These are phyloP conservation scores for Astreopora myriophthalma DNA, from an alignment of 64 coral and sea anemone species.

Conservation along the genomic window DNA sequence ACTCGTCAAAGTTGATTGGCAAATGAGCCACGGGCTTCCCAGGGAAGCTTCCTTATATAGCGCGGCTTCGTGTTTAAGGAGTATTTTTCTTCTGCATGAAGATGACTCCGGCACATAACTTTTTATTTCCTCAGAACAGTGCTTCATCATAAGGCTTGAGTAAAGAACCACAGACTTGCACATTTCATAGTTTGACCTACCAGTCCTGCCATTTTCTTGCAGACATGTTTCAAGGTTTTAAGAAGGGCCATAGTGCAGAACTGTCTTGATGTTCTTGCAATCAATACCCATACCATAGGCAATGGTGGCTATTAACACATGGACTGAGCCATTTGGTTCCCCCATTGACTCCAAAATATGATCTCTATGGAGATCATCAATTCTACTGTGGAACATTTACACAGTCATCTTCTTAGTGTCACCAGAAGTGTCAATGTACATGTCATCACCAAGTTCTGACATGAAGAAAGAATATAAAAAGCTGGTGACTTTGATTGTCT, in stretches of 20 bases:
- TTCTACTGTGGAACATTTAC: slow-evolving; percentile 58
- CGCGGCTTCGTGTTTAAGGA: background rate
- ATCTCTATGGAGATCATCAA: slow-evolving; percentile 41
- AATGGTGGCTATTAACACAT: slow-evolving; percentile 47
- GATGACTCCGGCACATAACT: background rate
- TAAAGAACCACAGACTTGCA: slow-evolving; percentile 48
- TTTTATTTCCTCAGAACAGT: slow-evolving; percentile 25
- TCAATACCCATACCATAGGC: slow-evolving; percentile 59
- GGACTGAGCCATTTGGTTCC: background rate
- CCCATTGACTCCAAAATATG: slow-evolving; percentile 32
- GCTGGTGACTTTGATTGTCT: no score
- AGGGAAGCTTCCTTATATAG: background rate
- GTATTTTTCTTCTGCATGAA: slow-evolving; percentile 22
- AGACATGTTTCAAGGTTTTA: slow-evolving; percentile 20
- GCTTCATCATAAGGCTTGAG: slow-evolving; percentile 27
- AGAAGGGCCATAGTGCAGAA: slow-evolving; percentile 38
- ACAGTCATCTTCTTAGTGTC: slow-evolving; percentile 18
- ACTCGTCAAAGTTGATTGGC: background rate
- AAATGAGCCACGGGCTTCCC: background rate
- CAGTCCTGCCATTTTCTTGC: slow-evolving; percentile 61
- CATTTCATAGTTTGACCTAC: background rate
- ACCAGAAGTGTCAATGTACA: no score
- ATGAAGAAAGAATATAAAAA: no score
- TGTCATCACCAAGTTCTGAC: no score
- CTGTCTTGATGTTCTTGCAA: slow-evolving; percentile 9